A percentile compares a stretch with the other conserved stretches of the same genome.
Conservation (phyloP, 2,888 invertebrate species). For the Sturmia bella region DNA sequence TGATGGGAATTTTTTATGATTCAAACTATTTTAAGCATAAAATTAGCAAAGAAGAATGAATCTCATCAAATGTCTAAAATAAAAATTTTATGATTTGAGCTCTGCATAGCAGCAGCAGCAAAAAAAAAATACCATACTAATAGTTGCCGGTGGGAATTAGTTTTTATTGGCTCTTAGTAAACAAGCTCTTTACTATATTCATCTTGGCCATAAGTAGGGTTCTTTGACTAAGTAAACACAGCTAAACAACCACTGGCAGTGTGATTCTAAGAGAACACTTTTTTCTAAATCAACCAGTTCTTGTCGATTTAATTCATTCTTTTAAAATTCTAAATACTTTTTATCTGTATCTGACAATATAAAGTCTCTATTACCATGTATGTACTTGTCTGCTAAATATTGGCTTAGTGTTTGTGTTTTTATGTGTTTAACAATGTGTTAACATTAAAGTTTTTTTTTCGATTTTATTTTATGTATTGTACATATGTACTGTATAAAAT, state of each 20-base stretch:
- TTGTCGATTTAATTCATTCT: conserved; percentile 32
- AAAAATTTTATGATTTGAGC: no score
- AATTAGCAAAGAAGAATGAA: no score
- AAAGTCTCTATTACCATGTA: conserved; percentile 17
- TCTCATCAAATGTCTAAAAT: no score
- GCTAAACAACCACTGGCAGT: conserved; percentile 1
- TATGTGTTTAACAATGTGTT: conserved; percentile 65
- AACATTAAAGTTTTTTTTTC: conserved; percentile 49
- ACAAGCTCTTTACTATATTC: background rate
- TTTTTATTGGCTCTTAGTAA: background rate
- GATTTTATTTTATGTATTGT: conserved; percentile 18
- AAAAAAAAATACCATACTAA: background rate
- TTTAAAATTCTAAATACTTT: conserved; percentile 8
- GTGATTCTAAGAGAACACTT: conserved; percentile 24
- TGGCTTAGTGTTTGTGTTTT: conserved; percentile 18
- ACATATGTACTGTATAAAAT: conserved; percentile 5
- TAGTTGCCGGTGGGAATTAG: conserved; percentile 1
- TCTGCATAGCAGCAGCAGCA: no score
- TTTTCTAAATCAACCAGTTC: conserved; percentile 52
- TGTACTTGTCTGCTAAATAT: conserved; percentile 28
- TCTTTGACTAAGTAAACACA: background rate
- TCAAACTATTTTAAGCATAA: no score
- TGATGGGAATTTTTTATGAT: no score
- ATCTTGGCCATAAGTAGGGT: conserved; percentile 42
- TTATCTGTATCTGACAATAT: conserved; percentile 5